Percentiles rank a stretch among this genome's conserved stretches.
Evolutionary conservation across 1,140 invertebrate genomes (phyloP).

Genomic region (Bombus breviceps): DNA sequence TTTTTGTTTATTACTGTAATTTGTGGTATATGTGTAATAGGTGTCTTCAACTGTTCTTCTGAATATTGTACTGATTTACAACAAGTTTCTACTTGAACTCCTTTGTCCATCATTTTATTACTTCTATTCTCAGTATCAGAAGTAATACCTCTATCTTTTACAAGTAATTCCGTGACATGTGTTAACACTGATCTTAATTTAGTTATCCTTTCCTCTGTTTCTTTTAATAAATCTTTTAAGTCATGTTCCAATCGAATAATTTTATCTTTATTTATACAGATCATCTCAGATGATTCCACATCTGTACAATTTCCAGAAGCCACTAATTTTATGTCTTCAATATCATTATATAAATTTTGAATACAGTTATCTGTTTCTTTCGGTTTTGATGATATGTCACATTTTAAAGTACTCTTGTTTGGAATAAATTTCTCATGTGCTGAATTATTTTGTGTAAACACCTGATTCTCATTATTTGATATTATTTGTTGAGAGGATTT

Average conservation of each 20-base stretch:
- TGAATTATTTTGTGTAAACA: not conserved
- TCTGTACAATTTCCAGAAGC: not conserved
- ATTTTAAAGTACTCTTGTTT: not conserved
- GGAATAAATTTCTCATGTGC: not conserved
- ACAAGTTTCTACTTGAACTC: constrained; percentile 7
- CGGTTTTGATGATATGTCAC: not conserved
- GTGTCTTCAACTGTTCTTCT: not conserved
- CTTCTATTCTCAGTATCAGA: not conserved
- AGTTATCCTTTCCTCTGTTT: constrained; percentile 9
- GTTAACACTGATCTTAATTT: constrained; percentile 16
- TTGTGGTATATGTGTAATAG: not conserved
- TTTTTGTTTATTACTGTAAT: not conserved
- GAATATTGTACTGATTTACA: not conserved
- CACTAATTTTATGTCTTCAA: not conserved
- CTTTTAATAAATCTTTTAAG: constrained; percentile 13
- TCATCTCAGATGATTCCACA: not conserved
- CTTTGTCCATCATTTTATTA: constrained; percentile 2
- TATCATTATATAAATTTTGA: constrained; percentile 17
- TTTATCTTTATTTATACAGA: constrained; percentile 5
- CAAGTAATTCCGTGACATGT: not conserved
- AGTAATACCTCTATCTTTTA: not conserved
- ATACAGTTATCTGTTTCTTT: not conserved
- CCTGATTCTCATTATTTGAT: not conserved
- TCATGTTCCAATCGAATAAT: constrained; percentile 1
- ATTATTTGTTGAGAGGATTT: not conserved